Percentiles rank a stretch among this genome's conserved stretches.
phyloP scores from a whole-genome alignment of 1,140 invertebrate species.

The Harpegnathos saltator region DNA sequence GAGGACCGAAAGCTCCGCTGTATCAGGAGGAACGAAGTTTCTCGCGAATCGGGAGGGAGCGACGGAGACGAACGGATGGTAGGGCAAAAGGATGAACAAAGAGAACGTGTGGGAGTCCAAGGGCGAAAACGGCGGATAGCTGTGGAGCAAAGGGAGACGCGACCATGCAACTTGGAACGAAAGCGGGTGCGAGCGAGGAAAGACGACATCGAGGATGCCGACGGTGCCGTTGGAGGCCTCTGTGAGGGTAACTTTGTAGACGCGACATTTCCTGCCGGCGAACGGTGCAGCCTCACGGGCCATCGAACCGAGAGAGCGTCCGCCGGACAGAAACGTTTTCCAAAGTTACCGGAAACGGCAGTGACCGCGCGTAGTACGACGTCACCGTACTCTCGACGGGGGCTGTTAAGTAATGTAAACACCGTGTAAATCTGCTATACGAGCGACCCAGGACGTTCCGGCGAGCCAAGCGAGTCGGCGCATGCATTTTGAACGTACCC shows the following conservation, averaged over 20 bases:
- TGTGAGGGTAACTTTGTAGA: slow-evolving; percentile 78
- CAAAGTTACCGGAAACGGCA: slow-evolving; percentile 49
- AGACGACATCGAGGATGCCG: slow-evolving; percentile 41
- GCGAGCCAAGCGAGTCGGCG: slow-evolving; percentile 42
- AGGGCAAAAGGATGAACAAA: slow-evolving; percentile 31
- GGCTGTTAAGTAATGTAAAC: slow-evolving; percentile 80
- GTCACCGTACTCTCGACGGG: slow-evolving; percentile 51
- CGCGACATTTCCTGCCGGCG: slow-evolving; percentile 78
- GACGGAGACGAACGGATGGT: slow-evolving; percentile 21
- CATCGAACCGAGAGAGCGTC: slow-evolving; percentile 38
- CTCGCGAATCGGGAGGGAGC: background rate
- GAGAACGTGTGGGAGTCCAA: slow-evolving; percentile 23
- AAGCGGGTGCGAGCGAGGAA: slow-evolving; percentile 32
- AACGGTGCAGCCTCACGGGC: slow-evolving; percentile 47
- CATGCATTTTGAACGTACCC: slow-evolving; percentile 29
- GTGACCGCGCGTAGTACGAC: slow-evolving; percentile 25
- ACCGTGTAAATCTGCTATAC: slow-evolving; percentile 74
- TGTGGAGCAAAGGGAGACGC: background rate
- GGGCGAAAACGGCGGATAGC: slow-evolving; percentile 3
- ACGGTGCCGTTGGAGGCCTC: slow-evolving; percentile 60
- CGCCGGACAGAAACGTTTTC: slow-evolving; percentile 51
- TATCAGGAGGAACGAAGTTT: slow-evolving; percentile 59
- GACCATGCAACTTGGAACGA: slow-evolving; percentile 30
- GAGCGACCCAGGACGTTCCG: slow-evolving; percentile 30
- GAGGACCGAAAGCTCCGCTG: slow-evolving; percentile 61